Base-by-base conservation (phyloP, 2,113 vertebrate genomes). In the Dicrurus megarhynchus region DNA sequence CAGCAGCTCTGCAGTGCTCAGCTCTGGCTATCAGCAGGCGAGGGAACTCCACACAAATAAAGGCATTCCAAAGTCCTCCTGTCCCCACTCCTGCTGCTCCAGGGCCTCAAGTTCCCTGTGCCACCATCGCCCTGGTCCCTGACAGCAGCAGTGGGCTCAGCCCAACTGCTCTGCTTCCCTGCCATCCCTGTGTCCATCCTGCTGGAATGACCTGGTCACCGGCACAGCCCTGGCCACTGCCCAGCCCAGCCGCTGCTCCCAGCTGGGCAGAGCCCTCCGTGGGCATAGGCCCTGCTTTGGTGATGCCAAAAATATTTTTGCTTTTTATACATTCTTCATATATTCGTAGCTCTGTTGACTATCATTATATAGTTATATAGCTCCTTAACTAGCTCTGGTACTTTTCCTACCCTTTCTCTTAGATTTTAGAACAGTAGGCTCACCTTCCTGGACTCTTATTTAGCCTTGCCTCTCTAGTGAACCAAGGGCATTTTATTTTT, bases 131-230 rank as follows among this genome's bases (percentile, higher is more conserved):
- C 41, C 75, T n/a, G n/a, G 33, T 15, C 87, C 49, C 46, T 21
- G 53, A 3, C 28, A 42, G n/a, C 53, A 46, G 32, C 37, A 21
- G 23, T 0, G 13, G 47, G 35, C 53, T 70, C 47, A 52, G 67
- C 30, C 47, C 1, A 0, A 6, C 11, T 18, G 30, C 44, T 33
- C 50, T 77, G 49, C 50, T 23, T 9, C n/a, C 52, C 30, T 26
- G 13, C 4, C 2, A 0, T 27, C 26, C 46, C 73, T 5, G 0
- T 3, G 23, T 5, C 6, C 17, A 3, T 1, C 5, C n/a, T 28
- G 61, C 67, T 50, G 75, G 11, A 35, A 23, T 10, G 37, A 7
- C 26, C n/a, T 9, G 30, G n/a, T 1, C 30, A 11, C 47, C 1
- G 3, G 49, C 59, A 33, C 46, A 50, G 84, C 35, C 44, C 49